phyloP scores from a whole-genome alignment of 2,888 invertebrate species.

The Marasmarcha lunaedactyla region DNA sequence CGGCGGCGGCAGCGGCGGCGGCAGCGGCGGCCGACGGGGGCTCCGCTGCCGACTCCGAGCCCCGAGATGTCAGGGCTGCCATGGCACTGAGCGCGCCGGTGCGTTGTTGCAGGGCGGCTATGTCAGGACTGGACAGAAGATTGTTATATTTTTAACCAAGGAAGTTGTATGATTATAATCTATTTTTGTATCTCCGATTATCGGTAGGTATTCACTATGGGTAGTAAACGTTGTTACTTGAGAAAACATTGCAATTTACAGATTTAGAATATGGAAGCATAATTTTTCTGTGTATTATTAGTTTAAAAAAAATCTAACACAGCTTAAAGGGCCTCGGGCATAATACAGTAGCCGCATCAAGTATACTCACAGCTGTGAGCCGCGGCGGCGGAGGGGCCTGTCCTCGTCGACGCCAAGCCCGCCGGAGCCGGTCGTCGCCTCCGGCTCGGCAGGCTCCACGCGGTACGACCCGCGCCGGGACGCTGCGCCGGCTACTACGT shows the following conservation, averaged over 20 bases:
- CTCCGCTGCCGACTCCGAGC: conserved; percentile 38
- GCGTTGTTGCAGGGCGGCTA: conserved; percentile 74
- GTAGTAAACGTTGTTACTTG: too few species aligned
- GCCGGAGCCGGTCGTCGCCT: conserved; percentile 68
- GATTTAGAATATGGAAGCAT: too few species aligned
- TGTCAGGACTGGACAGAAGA: conserved; percentile 74
- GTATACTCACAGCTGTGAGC: conserved; percentile 83
- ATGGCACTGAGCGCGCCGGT: conserved; percentile 66
- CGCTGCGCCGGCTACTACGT: conserved; percentile 80
- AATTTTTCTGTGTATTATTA: too few species aligned
- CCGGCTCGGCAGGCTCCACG: conserved; percentile 69
- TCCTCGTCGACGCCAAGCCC: conserved; percentile 79
- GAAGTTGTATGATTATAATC: too few species aligned
- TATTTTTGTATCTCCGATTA: conserved; percentile 6
- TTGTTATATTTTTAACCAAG: too few species aligned
- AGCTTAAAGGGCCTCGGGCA: too few species aligned
- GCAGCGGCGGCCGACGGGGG: conserved; percentile 34
- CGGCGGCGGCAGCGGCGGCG: conserved; percentile 72
- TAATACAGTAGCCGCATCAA: too few species aligned
- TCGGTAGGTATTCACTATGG: too few species aligned
- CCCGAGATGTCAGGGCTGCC: conserved; percentile 42
- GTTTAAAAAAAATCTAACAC: too few species aligned
- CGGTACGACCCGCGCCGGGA: conserved; percentile 74
- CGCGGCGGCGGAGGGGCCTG: conserved; percentile 79
- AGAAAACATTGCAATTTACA: too few species aligned